phyloP scores from a whole-genome alignment of 2,888 invertebrate species.

The Diarsia mendica region DNA sequence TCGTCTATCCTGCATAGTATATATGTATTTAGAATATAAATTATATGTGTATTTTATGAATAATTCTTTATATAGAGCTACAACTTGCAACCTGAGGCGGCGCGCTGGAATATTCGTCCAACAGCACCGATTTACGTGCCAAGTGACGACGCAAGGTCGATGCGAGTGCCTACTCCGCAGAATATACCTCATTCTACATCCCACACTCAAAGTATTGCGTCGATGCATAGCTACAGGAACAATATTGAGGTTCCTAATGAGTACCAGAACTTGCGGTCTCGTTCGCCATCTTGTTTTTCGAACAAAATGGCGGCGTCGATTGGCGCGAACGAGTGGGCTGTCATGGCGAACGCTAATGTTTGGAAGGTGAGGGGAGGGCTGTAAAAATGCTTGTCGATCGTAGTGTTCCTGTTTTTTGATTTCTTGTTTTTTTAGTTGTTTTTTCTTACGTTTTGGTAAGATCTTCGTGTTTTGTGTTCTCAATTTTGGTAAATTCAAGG shows the following conservation, averaged over 20 bases:
- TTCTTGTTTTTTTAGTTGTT: constrained; percentile 53
- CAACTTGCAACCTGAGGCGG: constrained; percentile 87
- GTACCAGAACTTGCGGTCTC: constrained; percentile 88
- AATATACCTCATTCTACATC: constrained; percentile 87
- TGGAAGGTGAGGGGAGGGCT: constrained; percentile 91
- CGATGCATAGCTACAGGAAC: constrained; percentile 89
- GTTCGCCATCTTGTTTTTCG: constrained; percentile 90
- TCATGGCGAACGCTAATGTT: constrained; percentile 85
- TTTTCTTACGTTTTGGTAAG: constrained; percentile 81
- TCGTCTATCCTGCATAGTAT: constrained; percentile 64
- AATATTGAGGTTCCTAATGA: constrained; percentile 88
- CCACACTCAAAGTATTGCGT: constrained; percentile 88
- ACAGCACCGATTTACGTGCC: constrained; percentile 89
- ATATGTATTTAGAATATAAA: constrained; percentile 68
- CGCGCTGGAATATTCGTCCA: constrained; percentile 87
- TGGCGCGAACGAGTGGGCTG: constrained; percentile 88
- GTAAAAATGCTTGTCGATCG: constrained; percentile 77
- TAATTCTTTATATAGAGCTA: constrained; percentile 82
- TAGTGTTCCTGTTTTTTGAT: constrained; percentile 76
- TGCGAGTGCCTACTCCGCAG: constrained; percentile 83
- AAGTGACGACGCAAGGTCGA: constrained; percentile 82
- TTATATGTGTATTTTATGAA: constrained; percentile 67
- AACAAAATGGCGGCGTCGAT: constrained; percentile 89
- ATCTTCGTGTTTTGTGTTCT: constrained; percentile 72
- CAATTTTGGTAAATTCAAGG: background rate